Base-by-base conservation (phyloP, 2,888 invertebrate species). In the Dynastes grantii region DNA sequence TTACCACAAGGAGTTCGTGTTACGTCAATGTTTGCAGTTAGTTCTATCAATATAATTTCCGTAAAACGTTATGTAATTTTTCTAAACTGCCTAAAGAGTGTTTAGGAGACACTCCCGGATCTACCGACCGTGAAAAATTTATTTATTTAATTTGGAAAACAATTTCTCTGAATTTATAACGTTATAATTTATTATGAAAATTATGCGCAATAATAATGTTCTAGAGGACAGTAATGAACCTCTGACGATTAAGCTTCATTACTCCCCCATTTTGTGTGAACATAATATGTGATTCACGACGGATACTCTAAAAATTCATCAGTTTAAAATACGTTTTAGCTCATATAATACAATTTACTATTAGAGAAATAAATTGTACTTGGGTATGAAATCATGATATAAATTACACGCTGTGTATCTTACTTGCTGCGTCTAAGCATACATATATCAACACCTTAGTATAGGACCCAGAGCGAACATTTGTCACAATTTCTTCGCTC, bases 401-500 rank as follows among this genome's bases (percentile, higher is more conserved):
- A 73, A 73, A 73, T 73, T 61, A 73, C 58, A 40, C 27, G 16
- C 37, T 8, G 11, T 68, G 73, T 73, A 61, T 73, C 73, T 73
- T 73, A 40, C 61, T 58, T 8, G 5, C 11, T 16, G 16, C 58
- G 51, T 73, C 73, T 58, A 73, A 73, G 58, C 32, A 73, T 45
- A 45, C 45, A 5, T 55, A 71, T 55, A 55, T 55, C 40, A 37
- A 53, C 67, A 63, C 58, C 55, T 55, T 22, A 8, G 73, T 40
- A 73, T 73, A 73, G 73, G 73, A 58, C 73, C 73, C 73, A 40
- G 27, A 53, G 53, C 76, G 76, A 58, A 51, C 76, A 67, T 76
- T 76, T 76, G 67, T 76, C 76, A 76, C 53, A 76, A 76, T 76
- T 76, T 76, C 73, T 58, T 58, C 37, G 58, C 73, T 73, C 40